Percentiles rank a stretch among this genome's conserved stretches.
Evolutionary conservation across 2,113 vertebrate genomes (phyloP).

Genomic region (Poeciliopsis occidentalis): DNA sequence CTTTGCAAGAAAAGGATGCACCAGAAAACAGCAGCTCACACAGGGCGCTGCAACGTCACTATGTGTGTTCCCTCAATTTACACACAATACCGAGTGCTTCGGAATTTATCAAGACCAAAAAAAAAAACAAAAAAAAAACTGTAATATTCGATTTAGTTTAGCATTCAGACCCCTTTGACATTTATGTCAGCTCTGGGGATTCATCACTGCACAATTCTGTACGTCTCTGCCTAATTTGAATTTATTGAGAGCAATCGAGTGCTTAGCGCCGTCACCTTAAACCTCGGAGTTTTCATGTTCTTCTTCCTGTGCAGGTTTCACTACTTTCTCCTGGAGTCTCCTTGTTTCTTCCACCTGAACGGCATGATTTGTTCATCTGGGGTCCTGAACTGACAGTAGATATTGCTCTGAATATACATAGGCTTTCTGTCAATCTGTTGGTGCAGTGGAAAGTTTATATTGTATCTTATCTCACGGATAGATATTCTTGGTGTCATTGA

Average conservation of each 20-base stretch:
- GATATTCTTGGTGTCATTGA: too few relatives aligned
- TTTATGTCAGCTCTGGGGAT: background rate
- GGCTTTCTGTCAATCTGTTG: too few relatives aligned
- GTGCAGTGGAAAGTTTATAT: too few relatives aligned
- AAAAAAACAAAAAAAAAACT: background rate
- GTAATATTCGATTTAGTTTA: background rate
- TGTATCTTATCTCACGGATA: too few relatives aligned
- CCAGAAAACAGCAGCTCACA: conserved; percentile 8
- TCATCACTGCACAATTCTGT: background rate
- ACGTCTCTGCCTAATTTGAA: background rate
- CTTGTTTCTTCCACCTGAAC: too few relatives aligned
- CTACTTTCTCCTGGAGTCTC: background rate
- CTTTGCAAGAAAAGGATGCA: conserved; percentile 18
- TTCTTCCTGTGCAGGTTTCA: background rate
- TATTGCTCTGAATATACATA: too few relatives aligned
- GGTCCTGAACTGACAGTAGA: too few relatives aligned
- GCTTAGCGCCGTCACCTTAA: background rate
- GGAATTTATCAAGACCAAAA: background rate
- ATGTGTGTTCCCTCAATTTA: background rate
- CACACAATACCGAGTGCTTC: background rate
- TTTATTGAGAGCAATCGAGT: background rate
- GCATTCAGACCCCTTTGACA: background rate
- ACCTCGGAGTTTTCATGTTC: background rate
- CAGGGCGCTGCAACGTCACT: too few relatives aligned
- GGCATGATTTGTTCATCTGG: background rate